phyloP scores from a whole-genome alignment of 2,797 vertebrate genomes.

The Lutjanus campechanus region DNA sequence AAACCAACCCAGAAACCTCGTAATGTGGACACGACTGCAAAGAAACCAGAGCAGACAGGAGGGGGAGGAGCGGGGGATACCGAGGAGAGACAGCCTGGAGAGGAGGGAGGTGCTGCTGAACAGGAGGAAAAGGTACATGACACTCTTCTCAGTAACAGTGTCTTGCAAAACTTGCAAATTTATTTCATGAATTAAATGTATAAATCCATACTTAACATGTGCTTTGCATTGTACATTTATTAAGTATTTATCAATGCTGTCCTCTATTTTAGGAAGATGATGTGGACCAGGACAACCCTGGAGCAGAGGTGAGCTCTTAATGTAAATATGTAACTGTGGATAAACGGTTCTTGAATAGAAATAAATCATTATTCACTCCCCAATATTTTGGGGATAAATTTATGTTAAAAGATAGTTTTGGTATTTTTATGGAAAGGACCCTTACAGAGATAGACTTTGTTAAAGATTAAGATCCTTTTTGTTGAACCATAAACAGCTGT shows the following conservation, averaged over 20 bases:
- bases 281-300: constrained; percentile 91
- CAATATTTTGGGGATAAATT: background rate
- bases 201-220: too few relatives aligned
- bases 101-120: constrained; percentile 78
- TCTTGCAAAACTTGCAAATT: background rate
- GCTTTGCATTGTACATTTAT: background rate
- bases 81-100: constrained; percentile 76
- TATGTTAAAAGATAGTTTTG: background rate
- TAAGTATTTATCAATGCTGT: background rate
- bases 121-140: constrained; percentile 90
- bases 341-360: background rate
- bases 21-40: constrained; percentile 53
- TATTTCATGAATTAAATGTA: background rate
- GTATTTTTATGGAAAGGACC: too few relatives aligned
- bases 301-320: constrained; percentile 87
- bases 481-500: too few relatives aligned
- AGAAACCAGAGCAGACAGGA: constrained; percentile 65
- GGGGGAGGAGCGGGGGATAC: constrained; percentile 52
- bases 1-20: constrained; percentile 85
- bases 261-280: constrained; percentile 88
- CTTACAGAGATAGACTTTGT: too few relatives aligned
- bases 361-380: background rate
- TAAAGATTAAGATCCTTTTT: too few relatives aligned
- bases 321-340: background rate
- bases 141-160: background rate